Conservation (phyloP, 2,113 vertebrate genomes). For the Pseudorhombus dupliciocellatus region DNA sequence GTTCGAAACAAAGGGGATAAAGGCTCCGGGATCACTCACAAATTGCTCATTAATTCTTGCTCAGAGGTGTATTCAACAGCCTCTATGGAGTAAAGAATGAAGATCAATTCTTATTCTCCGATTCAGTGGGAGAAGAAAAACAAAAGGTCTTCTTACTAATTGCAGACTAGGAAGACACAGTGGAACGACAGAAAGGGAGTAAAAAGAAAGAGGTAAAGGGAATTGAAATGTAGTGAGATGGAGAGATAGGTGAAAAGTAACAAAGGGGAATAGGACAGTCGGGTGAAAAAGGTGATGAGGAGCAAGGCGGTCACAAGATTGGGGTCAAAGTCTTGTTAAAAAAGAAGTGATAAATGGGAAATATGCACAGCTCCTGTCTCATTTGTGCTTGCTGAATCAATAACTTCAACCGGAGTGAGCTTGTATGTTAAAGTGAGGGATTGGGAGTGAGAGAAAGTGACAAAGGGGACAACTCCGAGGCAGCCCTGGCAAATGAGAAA, state of each 20-base stretch:
- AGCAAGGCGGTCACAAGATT: slow-evolving; percentile 54
- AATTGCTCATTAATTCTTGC: slow-evolving; percentile 67
- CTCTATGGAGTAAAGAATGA: slow-evolving; percentile 34
- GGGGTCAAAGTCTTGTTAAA: slow-evolving; percentile 59
- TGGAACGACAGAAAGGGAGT: background rate
- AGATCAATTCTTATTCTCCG: slow-evolving; percentile 50
- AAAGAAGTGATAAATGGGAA: slow-evolving; percentile 31
- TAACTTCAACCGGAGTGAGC: slow-evolving; percentile 13
- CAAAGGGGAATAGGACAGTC: slow-evolving; percentile 18
- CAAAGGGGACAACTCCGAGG: slow-evolving; percentile 34
- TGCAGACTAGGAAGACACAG: slow-evolving; percentile 5
- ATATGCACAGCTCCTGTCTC: slow-evolving; percentile 10
- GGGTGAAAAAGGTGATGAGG: slow-evolving; percentile 30
- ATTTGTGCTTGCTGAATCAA: slow-evolving; percentile 39
- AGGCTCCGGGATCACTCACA: slow-evolving; percentile 58
- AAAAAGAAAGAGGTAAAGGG: slow-evolving; percentile 11
- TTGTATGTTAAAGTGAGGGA: slow-evolving; percentile 4
- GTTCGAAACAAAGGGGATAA: slow-evolving; percentile 53
- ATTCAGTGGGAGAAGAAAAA: background rate
- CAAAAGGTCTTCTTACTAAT: slow-evolving; percentile 37
- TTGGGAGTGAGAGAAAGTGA: slow-evolving; percentile 28
- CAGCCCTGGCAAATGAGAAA: slow-evolving; percentile 39
- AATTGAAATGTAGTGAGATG: slow-evolving; percentile 30
- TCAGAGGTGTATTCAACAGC: slow-evolving; percentile 36
- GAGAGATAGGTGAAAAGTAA: slow-evolving; percentile 15